A percentile compares a stretch with the other conserved stretches of the same genome.
These are phyloP conservation scores for Uloborus plumipes DNA, from an alignment of 2,888 invertebrate species.

Conservation along the genomic window DNA sequence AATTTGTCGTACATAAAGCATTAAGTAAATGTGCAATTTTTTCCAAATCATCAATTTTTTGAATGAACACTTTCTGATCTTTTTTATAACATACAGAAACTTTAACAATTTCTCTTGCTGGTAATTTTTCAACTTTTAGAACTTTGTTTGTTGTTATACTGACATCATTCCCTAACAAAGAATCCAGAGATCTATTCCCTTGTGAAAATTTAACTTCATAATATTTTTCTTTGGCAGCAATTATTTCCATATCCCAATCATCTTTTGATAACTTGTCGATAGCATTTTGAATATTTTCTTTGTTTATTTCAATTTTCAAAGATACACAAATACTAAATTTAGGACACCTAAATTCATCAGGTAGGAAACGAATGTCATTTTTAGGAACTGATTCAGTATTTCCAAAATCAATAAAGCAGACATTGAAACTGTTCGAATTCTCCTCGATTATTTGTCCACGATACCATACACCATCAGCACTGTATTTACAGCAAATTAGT, in stretches of 20 bases:
- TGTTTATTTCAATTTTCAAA: constrained; percentile 16
- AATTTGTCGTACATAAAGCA: background rate
- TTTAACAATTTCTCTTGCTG: background rate
- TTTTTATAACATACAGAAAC: constrained; percentile 16
- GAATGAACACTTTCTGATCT: constrained; percentile 16
- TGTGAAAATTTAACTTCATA: constrained; percentile 30
- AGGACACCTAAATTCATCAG: constrained; percentile 10
- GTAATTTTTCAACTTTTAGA: constrained; percentile 13
- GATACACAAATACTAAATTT: constrained; percentile 32
- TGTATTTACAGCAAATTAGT: constrained; percentile 44
- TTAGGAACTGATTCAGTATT: constrained; percentile 22
- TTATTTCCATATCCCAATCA: constrained; percentile 36
- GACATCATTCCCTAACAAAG: background rate
- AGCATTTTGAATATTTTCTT: constrained; percentile 13
- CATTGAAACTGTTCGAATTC: background rate
- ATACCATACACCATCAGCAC: constrained; percentile 42
- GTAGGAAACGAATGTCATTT: constrained; percentile 18
- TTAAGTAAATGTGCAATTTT: constrained; percentile 9
- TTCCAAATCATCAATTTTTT: constrained; percentile 21
- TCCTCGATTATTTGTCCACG: constrained; percentile 29
- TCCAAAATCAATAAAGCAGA: constrained; percentile 50
- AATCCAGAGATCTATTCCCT: constrained; percentile 1
- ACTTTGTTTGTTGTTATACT: background rate
- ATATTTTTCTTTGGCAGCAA: background rate
- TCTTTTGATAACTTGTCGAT: constrained; percentile 9